Evolutionary conservation across 2,797 vertebrate species (phyloP).

Genomic region (Coranthus polyacanthus): DNA sequence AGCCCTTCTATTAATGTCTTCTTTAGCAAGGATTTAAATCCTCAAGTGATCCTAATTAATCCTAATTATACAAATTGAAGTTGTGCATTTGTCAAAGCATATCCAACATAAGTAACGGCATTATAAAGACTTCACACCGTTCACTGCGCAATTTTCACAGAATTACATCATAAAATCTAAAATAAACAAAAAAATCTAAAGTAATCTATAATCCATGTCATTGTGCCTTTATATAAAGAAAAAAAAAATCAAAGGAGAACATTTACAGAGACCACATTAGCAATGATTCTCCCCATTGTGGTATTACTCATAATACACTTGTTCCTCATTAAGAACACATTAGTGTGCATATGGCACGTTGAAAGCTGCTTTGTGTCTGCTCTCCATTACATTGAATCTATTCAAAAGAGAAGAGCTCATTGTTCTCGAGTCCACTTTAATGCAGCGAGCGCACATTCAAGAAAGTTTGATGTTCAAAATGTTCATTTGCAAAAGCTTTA

Average conservation of each 20-base stretch:
- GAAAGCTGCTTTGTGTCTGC: constrained; percentile 57
- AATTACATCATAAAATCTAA: constrained; percentile 3
- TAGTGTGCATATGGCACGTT: constrained; percentile 67
- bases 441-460: constrained; percentile 34
- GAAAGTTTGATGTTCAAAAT: constrained; percentile 28
- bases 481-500: constrained; percentile 36
- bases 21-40: neutral
- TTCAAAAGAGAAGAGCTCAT: constrained; percentile 54
- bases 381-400: constrained; percentile 62
- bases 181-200: constrained; percentile 5
- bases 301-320: constrained; percentile 76
- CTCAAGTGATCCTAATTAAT: neutral
- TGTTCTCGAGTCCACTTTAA: constrained; percentile 57
- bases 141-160: no score
- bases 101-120: no score
- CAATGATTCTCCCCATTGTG: constrained; percentile 65
- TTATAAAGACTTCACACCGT: no score
- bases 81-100: no score
- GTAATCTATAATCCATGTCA: constrained; percentile 26
- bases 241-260: constrained; percentile 26
- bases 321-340: constrained; percentile 80
- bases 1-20: neutral
- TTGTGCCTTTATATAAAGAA: constrained; percentile 7
- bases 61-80: neutral
- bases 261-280: constrained; percentile 49